Evolutionary conservation across 2,797 vertebrate genomes (phyloP).

Genomic region (Rachycentron canadum): DNA sequence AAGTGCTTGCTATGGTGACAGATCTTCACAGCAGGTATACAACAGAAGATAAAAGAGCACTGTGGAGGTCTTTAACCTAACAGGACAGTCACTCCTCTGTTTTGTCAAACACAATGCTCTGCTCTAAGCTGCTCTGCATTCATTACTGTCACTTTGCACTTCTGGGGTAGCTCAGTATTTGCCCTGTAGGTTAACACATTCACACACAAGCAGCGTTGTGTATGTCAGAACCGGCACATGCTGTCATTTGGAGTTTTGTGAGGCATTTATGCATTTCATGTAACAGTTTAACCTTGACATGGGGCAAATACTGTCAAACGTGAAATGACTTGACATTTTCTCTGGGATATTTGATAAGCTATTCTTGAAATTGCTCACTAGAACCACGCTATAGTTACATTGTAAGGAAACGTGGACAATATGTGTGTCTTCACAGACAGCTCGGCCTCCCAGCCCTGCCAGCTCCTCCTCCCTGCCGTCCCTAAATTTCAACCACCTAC

Average conservation of each 20-base stretch:
- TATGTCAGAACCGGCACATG: slow-evolving; percentile 50
- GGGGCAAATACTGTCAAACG: slow-evolving; percentile 48
- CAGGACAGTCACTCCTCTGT: slow-evolving; percentile 56
- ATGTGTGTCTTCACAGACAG: slow-evolving; percentile 78
- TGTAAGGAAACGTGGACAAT: background rate
- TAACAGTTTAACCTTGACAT: slow-evolving; percentile 62
- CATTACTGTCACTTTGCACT: slow-evolving; percentile 81
- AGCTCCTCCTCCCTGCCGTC: slow-evolving; percentile 74
- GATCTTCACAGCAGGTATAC: slow-evolving; percentile 19
- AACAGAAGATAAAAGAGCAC: slow-evolving; percentile 37
- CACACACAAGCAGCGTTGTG: slow-evolving; percentile 53
- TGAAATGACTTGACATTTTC: slow-evolving; percentile 46
- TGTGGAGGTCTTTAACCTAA: slow-evolving; percentile 62
- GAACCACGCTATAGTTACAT: background rate
- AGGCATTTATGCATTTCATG: slow-evolving; percentile 61
- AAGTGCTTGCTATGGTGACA: slow-evolving; percentile 4
- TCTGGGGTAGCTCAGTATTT: slow-evolving; percentile 57
- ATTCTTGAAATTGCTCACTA: slow-evolving; percentile 16
- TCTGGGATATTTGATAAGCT: slow-evolving; percentile 5
- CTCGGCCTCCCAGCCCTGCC: slow-evolving; percentile 72
- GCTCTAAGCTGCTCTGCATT: slow-evolving; percentile 74
- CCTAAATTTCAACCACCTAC: slow-evolving; percentile 75
- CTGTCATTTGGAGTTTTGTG: slow-evolving; percentile 63
- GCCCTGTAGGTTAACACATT: slow-evolving; percentile 74
- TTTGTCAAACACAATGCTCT: slow-evolving; percentile 53